These are phyloP conservation scores for Sebastolobus alascanus DNA, from an alignment of 2,797 vertebrate genomes.

Conservation along the genomic window DNA sequence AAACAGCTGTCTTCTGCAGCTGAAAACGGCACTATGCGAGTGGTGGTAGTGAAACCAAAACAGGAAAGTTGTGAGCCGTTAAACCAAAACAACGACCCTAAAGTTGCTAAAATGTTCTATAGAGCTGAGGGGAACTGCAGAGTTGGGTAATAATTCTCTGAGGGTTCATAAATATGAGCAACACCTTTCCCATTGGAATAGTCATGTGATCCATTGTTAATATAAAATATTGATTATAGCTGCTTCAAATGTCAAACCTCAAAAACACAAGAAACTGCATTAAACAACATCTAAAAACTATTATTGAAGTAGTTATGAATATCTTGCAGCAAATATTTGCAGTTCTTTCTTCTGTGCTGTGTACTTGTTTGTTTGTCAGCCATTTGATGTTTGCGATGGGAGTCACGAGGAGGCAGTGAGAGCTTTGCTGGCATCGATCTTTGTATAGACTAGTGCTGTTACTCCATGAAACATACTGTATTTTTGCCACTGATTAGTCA, in stretches of 20 bases:
- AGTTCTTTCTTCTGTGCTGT: neutral
- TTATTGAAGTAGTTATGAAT: conserved; percentile 5
- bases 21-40: neutral
- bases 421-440: neutral
- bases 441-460: conserved; percentile 20
- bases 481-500: conserved; percentile 33
- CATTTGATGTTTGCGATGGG: conserved; percentile 8
- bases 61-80: neutral
- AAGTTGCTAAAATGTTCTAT: no score
- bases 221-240: no score
- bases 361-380: conserved; percentile 17
- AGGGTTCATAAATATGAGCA: no score
- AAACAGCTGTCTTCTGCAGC: no score
- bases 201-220: neutral
- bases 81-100: neutral
- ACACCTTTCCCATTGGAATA: neutral
- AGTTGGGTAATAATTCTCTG: no score
- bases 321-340: conserved; percentile 9
- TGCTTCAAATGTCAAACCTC: neutral
- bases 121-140: no score
- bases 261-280: neutral
- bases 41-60: neutral
- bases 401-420: conserved; percentile 20
- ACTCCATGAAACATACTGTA: neutral
- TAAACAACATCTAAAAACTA: neutral